Percentiles rank a stretch among this genome's conserved stretches.
Evolutionary conservation across 2,113 vertebrate genomes (phyloP).

Genomic region (Malurus elegans): DNA sequence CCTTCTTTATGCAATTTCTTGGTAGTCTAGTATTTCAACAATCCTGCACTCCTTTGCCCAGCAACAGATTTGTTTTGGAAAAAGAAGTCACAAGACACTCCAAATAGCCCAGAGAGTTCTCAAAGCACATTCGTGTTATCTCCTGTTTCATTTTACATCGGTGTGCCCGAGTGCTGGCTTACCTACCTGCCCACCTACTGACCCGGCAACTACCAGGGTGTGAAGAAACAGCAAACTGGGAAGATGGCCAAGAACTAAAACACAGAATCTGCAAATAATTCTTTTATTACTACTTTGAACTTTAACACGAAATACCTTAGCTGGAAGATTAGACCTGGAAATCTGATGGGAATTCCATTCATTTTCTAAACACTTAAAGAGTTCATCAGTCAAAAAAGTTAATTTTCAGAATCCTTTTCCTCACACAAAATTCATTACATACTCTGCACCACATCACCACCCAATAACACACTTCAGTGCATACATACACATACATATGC

Average conservation of each 20-base stretch:
- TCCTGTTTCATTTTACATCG: neutral
- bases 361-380: neutral
- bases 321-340: neutral
- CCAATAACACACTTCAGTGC: conserved; percentile 6
- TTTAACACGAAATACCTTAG: neutral
- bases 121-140: neutral
- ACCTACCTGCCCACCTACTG: neutral
- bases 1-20: accelerated
- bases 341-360: neutral
- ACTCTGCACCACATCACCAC: neutral
- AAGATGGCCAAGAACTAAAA: neutral
- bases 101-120: neutral
- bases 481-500: neutral
- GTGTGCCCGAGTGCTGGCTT: neutral
- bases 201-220: neutral
- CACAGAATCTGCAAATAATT: neutral
- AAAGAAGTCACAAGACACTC: neutral
- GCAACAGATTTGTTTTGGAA: neutral
- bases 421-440: neutral
- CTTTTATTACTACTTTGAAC: neutral
- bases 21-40: neutral
- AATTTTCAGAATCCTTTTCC: neutral
- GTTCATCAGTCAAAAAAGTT: neutral
- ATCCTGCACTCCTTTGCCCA: neutral
- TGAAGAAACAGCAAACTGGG: neutral